Base-by-base conservation (phyloP, 64 coral and sea anemone species). In the Pocillopora verrucosa region DNA sequence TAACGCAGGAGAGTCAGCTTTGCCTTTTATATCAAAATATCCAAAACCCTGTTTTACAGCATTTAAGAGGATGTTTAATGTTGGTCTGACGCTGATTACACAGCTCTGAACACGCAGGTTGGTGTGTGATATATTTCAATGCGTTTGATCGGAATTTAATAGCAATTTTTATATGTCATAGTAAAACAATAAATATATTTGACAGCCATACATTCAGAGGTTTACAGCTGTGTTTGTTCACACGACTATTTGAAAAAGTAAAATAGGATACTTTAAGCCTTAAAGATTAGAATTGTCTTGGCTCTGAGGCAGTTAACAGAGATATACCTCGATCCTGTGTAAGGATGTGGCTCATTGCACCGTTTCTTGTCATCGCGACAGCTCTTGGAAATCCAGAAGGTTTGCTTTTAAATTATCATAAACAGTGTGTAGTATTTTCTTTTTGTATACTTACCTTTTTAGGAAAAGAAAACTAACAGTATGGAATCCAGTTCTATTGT, bases 321-420 rank as follows among this genome's bases (percentile, higher is more conserved):
- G 25, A 20, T 24, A 30, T 11, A 70, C 22, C 6, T 22, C n/a
- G 67, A 24, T 26, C 10, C 25, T 24, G 11, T 20, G 67, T 9
- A 24, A 70, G 26, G 11, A 70, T 70, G 67, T 70, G 67, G 67
- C 9, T 70, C 67, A 22, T 70, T 24, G 7, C 67, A 51, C 41
- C 41, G 67, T 30, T 70, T 10, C 25, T 70, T 24, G 25, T 70
- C 2, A 70, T 70, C 25, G 67, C 20, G 22, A 24, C 67, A 70
- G 67, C n/a, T 70, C 25, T 70, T 22, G 67, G 61, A 30, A 68
- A 70, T 64, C 82, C 82, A 20, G 82, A 85, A 85, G 82, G 82
- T 85, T 68, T 36, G 61, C 67, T 25, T 51, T 51, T 4, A 51
- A 51, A 7, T 4, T 4, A 51, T 85, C 68, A 37, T 3, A 36